Evolutionary conservation across 1,140 invertebrate species (phyloP).

Genomic region (Meloidogyne floridensis): DNA sequence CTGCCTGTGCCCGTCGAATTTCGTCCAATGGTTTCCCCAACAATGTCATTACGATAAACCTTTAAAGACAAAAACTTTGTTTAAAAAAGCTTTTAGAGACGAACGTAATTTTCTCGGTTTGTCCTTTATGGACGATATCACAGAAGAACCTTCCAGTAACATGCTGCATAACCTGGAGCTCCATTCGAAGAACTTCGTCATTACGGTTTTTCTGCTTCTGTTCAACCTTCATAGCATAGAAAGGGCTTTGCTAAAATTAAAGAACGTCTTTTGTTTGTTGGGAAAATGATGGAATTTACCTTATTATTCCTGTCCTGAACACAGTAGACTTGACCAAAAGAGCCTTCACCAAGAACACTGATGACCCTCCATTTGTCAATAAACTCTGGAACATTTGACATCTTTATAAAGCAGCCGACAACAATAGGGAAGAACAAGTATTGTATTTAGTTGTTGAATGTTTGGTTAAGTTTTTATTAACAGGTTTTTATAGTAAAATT

Average conservation of each 20-base stretch:
- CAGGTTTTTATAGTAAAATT: too few species aligned
- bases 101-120: not conserved
- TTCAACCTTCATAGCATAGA: not conserved
- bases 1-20: not conserved
- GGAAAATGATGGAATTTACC: not conserved
- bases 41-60: not conserved
- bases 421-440: too few species aligned
- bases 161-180: not conserved
- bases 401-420: not conserved
- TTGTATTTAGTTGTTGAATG: too few species aligned
- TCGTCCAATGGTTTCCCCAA: not conserved
- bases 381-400: not conserved
- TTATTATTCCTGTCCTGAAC: not conserved
- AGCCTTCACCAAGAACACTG: not conserved
- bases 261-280: not conserved
- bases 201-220: not conserved
- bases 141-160: not conserved
- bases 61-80: not conserved
- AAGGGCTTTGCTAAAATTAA: not conserved
- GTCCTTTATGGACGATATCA: not conserved
- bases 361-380: not conserved
- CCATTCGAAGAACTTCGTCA: conserved; percentile 4
- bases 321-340: not conserved
- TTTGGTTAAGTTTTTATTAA: too few species aligned
- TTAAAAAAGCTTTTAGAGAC: not conserved